Base-by-base conservation (phyloP, 2,797 vertebrate species). In the Semaprochilodus insignis region DNA sequence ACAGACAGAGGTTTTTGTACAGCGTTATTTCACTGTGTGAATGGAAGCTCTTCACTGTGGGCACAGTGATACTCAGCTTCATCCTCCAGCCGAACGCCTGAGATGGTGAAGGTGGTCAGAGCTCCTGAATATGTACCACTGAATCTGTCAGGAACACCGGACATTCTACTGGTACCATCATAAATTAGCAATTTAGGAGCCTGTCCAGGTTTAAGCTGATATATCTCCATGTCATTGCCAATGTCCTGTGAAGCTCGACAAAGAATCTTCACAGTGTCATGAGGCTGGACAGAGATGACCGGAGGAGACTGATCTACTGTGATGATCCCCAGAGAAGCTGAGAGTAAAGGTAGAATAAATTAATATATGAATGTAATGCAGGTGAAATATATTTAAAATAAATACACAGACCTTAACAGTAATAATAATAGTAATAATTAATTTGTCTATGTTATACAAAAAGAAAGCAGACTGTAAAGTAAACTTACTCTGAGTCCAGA, bases 181-280 rank as follows among this genome's bases (percentile, higher is more conserved):
- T 73, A 11, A 27, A 59, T 71, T 23, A 73, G 60, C 77, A 82
- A 44, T 31, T 81, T 80, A 11, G 83, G 71, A 27, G n/a, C 0
- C 19, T 85, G 51, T 70, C 78, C 85, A 78, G 60, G 16, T 76
- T 87, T 90, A 55, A 88, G 17, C 66, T 88, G 81, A 34, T 80
- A 40, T 36, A 77, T 31, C 23, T 51, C 36, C 81, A 82, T 77
- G 25, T 82, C 54, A 77, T 52, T 13, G 7, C 31, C 23, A 23
- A 84, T 84, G 40, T 80, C 77, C 15, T 44, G 62, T 52, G 82
- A 84, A 1, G 71, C 77, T 80, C 19, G 57, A 54, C 82, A 84
- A 14, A 80, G 36, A n/a, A 84, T 84, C 34, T 57, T 19, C 14
- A 83, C 71, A 75, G 77, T 75, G 25, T 80, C 76, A 1, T 71